Evolutionary conservation across 2,797 vertebrate species (phyloP).

Genomic region (Lacerta viridis): DNA sequence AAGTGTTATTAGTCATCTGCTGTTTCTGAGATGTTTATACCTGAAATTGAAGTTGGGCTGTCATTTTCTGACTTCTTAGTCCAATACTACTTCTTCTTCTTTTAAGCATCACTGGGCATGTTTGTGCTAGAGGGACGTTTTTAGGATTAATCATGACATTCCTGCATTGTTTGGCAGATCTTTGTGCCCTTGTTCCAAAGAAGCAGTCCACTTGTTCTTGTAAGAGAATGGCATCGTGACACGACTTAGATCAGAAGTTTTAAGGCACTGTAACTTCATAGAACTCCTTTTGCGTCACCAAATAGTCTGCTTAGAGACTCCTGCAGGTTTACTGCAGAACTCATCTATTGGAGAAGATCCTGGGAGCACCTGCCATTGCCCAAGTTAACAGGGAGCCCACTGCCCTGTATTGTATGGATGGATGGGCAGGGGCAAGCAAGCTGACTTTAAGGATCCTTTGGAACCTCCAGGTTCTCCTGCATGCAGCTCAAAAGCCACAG

Average conservation of each 20-base stretch:
- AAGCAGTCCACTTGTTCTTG: constrained; percentile 38
- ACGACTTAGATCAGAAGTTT: not conserved
- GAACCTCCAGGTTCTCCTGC: not conserved
- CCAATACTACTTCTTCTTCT: constrained; percentile 36
- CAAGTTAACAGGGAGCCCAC: not conserved
- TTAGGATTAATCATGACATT: constrained; percentile 33
- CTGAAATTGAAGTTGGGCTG: constrained; percentile 48
- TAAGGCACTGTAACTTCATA: not conserved
- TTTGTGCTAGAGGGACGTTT: constrained; percentile 35
- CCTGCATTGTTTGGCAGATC: constrained; percentile 46
- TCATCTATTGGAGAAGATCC: not conserved
- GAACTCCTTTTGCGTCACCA: not conserved
- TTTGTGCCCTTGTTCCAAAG: constrained; percentile 45
- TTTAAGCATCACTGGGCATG: constrained; percentile 28
- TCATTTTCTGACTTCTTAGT: constrained; percentile 57
- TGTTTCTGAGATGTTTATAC: constrained; percentile 16
- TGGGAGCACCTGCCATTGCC: not conserved
- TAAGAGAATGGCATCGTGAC: not conserved
- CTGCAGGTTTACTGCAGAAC: not conserved
- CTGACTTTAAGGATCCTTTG: not conserved
- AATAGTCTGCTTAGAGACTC: not conserved
- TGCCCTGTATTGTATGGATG: not conserved
- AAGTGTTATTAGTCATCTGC: constrained; percentile 53
- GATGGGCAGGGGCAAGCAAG: not conserved
- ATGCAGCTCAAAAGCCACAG: not conserved